phyloP scores from a whole-genome alignment of 2,797 vertebrate genomes.

The Tangara arthus region DNA sequence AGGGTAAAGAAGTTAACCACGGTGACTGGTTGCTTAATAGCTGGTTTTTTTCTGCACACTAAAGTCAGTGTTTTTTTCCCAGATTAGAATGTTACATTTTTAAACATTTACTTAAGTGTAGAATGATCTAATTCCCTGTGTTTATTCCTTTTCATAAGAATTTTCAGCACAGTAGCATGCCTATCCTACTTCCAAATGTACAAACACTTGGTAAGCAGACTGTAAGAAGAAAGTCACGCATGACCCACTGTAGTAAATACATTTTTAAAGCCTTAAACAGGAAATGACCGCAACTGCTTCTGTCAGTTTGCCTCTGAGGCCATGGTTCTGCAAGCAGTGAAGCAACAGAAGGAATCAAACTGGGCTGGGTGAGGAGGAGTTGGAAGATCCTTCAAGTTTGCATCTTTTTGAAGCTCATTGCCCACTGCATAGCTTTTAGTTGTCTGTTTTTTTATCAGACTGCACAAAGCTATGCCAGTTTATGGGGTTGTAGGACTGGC shows the following conservation, averaged over 20 bases:
- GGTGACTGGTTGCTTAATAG: background rate
- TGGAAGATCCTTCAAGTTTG: background rate
- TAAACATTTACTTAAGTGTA: background rate
- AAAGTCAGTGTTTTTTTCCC: background rate
- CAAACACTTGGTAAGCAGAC: constrained; percentile 2
- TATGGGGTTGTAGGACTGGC: background rate
- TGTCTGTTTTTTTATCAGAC: background rate
- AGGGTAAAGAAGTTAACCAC: background rate
- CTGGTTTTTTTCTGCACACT: background rate
- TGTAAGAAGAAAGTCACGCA: background rate
- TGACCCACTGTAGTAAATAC: background rate
- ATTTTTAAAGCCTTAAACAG: background rate
- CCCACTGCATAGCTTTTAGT: background rate
- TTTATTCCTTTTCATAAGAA: constrained; percentile 19
- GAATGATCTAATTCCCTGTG: background rate
- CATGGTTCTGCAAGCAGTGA: background rate
- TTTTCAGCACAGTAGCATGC: background rate
- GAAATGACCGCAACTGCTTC: background rate
- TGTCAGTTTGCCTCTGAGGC: background rate
- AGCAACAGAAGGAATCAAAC: background rate
- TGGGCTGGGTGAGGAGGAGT: background rate
- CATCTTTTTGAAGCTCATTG: background rate
- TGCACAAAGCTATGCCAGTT: background rate
- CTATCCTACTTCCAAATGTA: background rate
- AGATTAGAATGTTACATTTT: background rate